A percentile compares a stretch with the other conserved stretches of the same genome.
Evolutionary conservation across 2,113 vertebrate genomes (phyloP).

Genomic region (Limanda limanda): DNA sequence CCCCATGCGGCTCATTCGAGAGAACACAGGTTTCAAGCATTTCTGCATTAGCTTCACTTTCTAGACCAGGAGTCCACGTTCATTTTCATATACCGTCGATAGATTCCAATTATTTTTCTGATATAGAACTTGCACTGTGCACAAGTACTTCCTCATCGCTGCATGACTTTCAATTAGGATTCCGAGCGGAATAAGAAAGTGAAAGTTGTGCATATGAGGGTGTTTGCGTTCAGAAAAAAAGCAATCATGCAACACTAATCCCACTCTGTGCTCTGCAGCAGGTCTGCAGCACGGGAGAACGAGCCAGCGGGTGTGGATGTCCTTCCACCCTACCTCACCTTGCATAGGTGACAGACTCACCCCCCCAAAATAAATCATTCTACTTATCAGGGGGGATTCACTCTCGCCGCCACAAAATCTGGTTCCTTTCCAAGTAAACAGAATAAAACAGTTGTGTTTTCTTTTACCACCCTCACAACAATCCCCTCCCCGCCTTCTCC

Average conservation of each 20-base stretch:
- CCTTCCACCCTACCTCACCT: neutral
- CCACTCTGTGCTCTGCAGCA: conserved; percentile 29
- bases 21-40: too few relatives aligned
- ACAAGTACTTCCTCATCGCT: conserved; percentile 12
- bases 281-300: conserved; percentile 16
- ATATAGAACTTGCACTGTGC: neutral
- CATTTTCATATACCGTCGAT: too few relatives aligned
- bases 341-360: neutral
- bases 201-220: conserved; percentile 10
- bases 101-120: neutral
- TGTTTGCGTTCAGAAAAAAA: conserved; percentile 22
- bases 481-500: neutral
- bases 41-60: too few relatives aligned
- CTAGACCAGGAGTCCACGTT: too few relatives aligned
- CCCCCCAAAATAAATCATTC: neutral
- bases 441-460: neutral
- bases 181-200: conserved; percentile 2
- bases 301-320: neutral
- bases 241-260: conserved; percentile 45
- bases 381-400: neutral
- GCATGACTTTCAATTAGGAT: conserved; percentile 36
- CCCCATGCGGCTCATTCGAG: too few relatives aligned
- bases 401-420: neutral
- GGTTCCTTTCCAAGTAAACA: conserved; percentile 15
- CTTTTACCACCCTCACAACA: neutral